phyloP scores from a whole-genome alignment of 2,113 vertebrate genomes.

The Rhea pennata region DNA sequence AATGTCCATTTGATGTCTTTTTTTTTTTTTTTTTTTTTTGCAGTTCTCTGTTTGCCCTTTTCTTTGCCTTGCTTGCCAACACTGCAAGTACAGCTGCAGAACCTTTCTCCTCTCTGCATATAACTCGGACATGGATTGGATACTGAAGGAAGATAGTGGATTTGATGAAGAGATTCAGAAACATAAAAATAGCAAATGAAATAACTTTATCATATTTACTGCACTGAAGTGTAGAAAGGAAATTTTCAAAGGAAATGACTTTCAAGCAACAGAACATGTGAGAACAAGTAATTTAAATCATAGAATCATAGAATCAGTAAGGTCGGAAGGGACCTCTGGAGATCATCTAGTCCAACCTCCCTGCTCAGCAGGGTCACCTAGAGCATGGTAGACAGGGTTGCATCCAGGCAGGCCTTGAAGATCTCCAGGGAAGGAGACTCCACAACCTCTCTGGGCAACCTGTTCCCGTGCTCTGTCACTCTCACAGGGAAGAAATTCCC shows the following conservation, averaged over 20 bases:
- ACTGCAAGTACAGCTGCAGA: constrained; percentile 15
- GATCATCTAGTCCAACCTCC: too few species aligned
- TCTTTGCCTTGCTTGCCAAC: background rate
- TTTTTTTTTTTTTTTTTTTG: background rate
- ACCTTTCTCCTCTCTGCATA: background rate
- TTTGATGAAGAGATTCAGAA: constrained; percentile 78
- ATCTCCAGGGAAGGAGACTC: too few species aligned
- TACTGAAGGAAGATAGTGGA: constrained; percentile 70
- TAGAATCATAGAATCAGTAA: too few species aligned
- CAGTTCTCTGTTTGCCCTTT: background rate
- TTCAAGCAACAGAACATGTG: constrained; percentile 29
- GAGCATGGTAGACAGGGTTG: too few species aligned
- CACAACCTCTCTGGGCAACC: too few species aligned
- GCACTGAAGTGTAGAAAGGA: constrained; percentile 35
- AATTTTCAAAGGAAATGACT: constrained; percentile 70
- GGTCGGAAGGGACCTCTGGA: too few species aligned
- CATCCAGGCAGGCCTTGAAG: too few species aligned
- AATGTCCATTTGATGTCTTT: background rate
- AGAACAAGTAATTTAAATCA: constrained; percentile 50
- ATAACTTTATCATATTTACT: constrained; percentile 76
- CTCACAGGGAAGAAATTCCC: too few species aligned
- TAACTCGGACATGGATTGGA: constrained; percentile 55
- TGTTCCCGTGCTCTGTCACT: too few species aligned
- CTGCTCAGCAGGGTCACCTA: too few species aligned
- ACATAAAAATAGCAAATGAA: constrained; percentile 73